Evolutionary conservation across 2,888 invertebrate species (phyloP).

Genomic region (Endotricha flammealis): DNA sequence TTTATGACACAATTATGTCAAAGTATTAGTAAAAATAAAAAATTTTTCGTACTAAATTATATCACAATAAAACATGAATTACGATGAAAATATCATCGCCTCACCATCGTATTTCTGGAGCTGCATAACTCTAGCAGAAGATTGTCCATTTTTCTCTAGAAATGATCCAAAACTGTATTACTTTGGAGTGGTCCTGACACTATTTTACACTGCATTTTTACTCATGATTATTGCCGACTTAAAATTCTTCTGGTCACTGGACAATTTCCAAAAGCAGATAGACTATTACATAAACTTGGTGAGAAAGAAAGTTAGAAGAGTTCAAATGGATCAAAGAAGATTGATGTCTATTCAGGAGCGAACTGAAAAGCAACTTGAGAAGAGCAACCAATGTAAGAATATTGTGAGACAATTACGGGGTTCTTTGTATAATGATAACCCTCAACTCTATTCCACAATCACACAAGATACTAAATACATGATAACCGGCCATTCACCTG

Average conservation of each 20-base stretch:
- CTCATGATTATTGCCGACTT: slow-evolving; percentile 47
- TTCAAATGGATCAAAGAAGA: slow-evolving; percentile 45
- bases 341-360: slow-evolving; percentile 46
- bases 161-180: slow-evolving; percentile 48
- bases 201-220: slow-evolving; percentile 45
- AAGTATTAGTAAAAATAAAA: no score
- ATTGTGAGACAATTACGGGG: slow-evolving; percentile 41
- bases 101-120: slow-evolving; percentile 56
- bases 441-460: slow-evolving; percentile 16
- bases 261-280: slow-evolving; percentile 44
- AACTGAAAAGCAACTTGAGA: slow-evolving; percentile 45
- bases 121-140: slow-evolving; percentile 47
- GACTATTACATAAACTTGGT: slow-evolving; percentile 46
- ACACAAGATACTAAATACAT: no score
- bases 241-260: slow-evolving; percentile 53
- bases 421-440: slow-evolving; percentile 25
- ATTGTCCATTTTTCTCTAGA: slow-evolving; percentile 48
- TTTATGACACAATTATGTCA: no score
- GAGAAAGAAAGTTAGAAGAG: slow-evolving; percentile 42
- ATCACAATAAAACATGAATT: slow-evolving; percentile 38
- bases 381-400: slow-evolving; percentile 35
- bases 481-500: no score
- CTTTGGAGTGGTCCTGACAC: slow-evolving; percentile 40
- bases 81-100: slow-evolving; percentile 18
- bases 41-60: no score